These are phyloP conservation scores for Adela reaumurella DNA, from an alignment of 2,888 invertebrate species.

Conservation along the genomic window DNA sequence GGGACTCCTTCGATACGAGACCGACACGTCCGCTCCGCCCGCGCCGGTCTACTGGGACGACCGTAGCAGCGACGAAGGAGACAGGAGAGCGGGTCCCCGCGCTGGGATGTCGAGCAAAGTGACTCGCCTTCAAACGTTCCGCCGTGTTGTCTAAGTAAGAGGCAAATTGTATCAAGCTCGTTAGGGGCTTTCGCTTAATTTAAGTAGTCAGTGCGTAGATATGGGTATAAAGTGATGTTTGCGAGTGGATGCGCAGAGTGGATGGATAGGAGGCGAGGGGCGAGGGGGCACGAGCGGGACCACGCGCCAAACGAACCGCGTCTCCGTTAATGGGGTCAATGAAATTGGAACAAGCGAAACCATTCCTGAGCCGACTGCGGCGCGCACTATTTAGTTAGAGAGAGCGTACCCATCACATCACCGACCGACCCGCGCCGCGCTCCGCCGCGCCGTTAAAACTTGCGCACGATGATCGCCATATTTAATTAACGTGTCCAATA, in stretches of 20 bases:
- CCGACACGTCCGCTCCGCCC: too few species aligned
- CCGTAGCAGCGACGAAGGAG: too few species aligned
- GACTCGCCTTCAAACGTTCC: background rate
- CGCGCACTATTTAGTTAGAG: too few species aligned
- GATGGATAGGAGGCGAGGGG: background rate
- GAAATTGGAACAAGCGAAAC: conserved; percentile 49
- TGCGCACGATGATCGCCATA: too few species aligned
- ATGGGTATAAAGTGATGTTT: background rate
- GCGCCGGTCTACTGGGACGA: too few species aligned
- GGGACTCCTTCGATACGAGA: too few species aligned
- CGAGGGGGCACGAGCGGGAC: background rate
- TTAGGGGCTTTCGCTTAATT: background rate
- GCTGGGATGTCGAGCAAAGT: background rate
- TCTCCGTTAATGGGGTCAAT: conserved; percentile 43
- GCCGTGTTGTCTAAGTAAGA: background rate
- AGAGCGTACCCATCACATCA: too few species aligned
- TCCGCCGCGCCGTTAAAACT: too few species aligned
- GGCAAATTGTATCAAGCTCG: background rate
- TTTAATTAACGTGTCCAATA: too few species aligned
- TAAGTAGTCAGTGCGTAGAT: background rate
- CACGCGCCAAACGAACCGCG: conserved; percentile 16
- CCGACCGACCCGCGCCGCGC: too few species aligned
- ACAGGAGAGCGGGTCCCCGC: too few species aligned
- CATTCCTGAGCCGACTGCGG: too few species aligned
- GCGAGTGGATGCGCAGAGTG: background rate